phyloP scores from a whole-genome alignment of 2,113 vertebrate species.

The Odocoileus virginianus region DNA sequence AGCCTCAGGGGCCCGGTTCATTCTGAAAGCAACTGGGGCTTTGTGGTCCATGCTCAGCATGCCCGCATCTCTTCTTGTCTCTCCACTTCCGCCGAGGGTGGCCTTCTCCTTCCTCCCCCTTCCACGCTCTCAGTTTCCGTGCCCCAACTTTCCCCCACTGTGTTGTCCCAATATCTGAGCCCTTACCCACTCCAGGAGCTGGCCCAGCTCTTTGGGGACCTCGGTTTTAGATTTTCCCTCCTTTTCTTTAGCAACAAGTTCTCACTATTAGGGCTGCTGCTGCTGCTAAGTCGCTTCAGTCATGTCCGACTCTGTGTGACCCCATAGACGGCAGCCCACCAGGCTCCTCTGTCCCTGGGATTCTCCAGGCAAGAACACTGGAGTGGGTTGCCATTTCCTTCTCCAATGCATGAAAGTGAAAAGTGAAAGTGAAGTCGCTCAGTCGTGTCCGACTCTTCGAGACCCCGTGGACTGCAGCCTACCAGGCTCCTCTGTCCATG shows the following conservation, averaged over 20 bases:
- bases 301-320: no score
- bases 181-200: background rate
- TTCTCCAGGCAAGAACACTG: no score
- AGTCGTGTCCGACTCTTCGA: no score
- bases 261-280: background rate
- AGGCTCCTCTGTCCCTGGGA: no score
- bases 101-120: background rate
- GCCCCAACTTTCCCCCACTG: background rate
- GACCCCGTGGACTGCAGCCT: no score
- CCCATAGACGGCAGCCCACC: no score
- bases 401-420: no score
- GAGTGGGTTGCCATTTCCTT: no score
- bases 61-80: background rate
- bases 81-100: no score
- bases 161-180: background rate
- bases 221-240: background rate
- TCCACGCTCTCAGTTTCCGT: background rate
- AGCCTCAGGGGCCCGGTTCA: background rate
- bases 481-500: no score
- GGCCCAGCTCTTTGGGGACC: background rate
- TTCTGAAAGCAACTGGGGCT: background rate
- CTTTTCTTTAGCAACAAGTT: background rate
- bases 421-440: no score
- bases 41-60: background rate
- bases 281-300: no score